Percentiles rank a stretch among this genome's conserved stretches.
Evolutionary conservation across 2,888 invertebrate genomes (phyloP).

Genomic region (Schizaphis graminum): DNA sequence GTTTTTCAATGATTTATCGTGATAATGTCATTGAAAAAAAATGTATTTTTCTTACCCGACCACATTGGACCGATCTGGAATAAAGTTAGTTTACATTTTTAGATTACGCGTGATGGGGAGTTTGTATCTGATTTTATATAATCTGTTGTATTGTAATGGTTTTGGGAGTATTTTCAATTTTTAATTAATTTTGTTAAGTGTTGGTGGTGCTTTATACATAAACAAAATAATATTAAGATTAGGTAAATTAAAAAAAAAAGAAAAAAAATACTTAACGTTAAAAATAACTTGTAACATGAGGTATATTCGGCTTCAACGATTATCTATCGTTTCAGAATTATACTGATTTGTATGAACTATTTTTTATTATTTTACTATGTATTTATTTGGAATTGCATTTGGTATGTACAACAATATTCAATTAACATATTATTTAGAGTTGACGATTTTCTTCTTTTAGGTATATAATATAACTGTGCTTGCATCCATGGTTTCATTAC

Average conservation of each 20-base stretch:
- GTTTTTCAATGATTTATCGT: not conserved
- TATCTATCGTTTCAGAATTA: not conserved
- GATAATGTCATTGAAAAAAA: not conserved
- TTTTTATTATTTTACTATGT: not conserved
- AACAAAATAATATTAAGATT: not conserved
- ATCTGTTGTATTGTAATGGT: not conserved
- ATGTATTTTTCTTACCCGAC: not conserved
- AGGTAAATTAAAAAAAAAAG: not conserved
- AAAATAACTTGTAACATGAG: not conserved
- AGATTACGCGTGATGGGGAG: not conserved
- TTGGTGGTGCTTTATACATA: not conserved
- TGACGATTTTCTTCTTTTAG: not conserved
- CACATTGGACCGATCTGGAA: not conserved
- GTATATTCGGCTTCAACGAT: not conserved
- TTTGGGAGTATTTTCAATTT: not conserved
- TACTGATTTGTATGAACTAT: not conserved
- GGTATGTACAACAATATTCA: not conserved
- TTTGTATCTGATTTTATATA: not conserved
- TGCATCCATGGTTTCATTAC: not conserved
- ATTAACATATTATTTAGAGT: not conserved
- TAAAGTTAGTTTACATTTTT: conserved; percentile 2
- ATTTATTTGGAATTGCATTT: not conserved
- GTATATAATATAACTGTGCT: not conserved
- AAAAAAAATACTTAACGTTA: not conserved
- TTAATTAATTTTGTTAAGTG: not conserved